A percentile compares a stretch with the other conserved stretches of the same genome.
Conservation (phyloP, 2,113 vertebrate species). For the Notiomystis cincta region DNA sequence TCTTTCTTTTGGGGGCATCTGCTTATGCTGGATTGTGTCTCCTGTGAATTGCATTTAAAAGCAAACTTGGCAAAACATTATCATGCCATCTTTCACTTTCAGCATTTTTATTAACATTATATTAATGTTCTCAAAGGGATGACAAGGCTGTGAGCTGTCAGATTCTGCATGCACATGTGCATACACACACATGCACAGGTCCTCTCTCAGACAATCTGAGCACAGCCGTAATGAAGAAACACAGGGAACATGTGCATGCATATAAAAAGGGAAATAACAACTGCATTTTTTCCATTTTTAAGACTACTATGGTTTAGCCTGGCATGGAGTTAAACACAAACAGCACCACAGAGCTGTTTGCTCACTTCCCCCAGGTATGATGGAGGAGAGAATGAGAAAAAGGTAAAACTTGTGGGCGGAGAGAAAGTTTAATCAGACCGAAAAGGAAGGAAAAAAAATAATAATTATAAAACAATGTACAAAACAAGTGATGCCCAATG, state of each 20-base stretch:
- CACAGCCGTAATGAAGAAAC: neutral
- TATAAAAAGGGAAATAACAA: neutral
- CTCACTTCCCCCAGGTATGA: neutral
- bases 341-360: neutral
- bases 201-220: neutral
- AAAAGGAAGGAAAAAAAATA: neutral
- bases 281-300: neutral
- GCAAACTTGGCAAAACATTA: neutral
- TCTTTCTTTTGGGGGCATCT: neutral
- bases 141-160: neutral
- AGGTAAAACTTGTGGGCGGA: neutral
- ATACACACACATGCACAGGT: fast-evolving
- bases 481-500: neutral
- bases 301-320: neutral
- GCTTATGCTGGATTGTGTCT: neutral
- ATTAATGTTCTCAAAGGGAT: neutral
- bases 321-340: neutral
- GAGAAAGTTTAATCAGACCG: neutral
- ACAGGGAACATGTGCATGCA: neutral
- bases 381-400: neutral
- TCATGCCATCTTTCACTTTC: neutral
- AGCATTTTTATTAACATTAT: neutral
- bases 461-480: neutral
- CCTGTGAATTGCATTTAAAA: neutral
- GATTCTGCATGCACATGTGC: fast-evolving